These are phyloP conservation scores for Caradrina kadenii DNA, from an alignment of 2,888 invertebrate genomes.

Conservation along the genomic window DNA sequence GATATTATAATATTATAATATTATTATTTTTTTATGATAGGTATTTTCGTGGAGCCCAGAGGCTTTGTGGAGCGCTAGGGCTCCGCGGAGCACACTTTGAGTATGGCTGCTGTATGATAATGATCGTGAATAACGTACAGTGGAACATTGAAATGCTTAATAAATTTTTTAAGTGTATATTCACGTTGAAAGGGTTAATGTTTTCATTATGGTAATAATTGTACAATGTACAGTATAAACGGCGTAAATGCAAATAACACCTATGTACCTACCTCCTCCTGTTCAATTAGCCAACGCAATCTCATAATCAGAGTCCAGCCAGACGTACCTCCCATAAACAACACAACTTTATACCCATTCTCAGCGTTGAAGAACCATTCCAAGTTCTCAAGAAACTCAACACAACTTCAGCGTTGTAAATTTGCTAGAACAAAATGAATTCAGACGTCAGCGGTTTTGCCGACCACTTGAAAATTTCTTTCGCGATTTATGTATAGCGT, in stretches of 20 bases:
- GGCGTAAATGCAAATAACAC: neutral
- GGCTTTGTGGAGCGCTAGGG: too few relatives aligned
- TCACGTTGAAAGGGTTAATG: neutral
- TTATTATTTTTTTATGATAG: too few relatives aligned
- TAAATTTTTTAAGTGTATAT: too few relatives aligned
- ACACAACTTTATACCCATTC: slow-evolving; percentile 24
- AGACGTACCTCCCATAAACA: slow-evolving; percentile 1
- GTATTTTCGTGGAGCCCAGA: too few relatives aligned
- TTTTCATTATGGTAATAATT: neutral
- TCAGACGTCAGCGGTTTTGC: slow-evolving; percentile 72
- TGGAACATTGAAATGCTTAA: too few relatives aligned
- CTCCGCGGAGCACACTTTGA: too few relatives aligned
- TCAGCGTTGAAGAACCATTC: slow-evolving; percentile 42
- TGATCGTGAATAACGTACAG: too few relatives aligned
- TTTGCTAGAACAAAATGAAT: slow-evolving; percentile 84
- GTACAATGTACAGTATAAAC: neutral
- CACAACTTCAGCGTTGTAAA: slow-evolving; percentile 75
- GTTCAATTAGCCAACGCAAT: slow-evolving; percentile 1
- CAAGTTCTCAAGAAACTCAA: slow-evolving; percentile 68
- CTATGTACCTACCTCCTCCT: neutral
- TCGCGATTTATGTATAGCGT: slow-evolving; percentile 72
- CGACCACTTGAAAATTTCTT: slow-evolving; percentile 76
- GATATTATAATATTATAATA: too few relatives aligned
- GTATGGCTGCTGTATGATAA: too few relatives aligned
- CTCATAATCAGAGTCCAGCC: neutral